phyloP scores from a whole-genome alignment of 2,888 invertebrate genomes.

The Didymodactylos carnosus region DNA sequence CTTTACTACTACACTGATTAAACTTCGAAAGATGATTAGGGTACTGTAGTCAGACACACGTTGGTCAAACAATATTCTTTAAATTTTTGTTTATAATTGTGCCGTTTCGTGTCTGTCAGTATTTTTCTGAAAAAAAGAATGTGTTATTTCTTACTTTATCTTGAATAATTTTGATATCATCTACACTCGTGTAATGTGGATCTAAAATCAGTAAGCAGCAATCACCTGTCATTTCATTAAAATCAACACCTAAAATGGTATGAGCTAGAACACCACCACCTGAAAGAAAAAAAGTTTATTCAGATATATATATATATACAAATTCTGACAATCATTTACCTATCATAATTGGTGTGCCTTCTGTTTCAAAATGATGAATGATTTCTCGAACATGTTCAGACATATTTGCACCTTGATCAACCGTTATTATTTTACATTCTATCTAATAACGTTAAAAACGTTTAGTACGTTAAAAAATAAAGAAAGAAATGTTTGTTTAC shows the following conservation, averaged over 20 bases:
- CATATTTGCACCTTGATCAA: constrained; percentile 65
- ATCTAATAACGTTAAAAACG: constrained; percentile 21
- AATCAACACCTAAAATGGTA: constrained; percentile 83
- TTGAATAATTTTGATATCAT: constrained; percentile 44
- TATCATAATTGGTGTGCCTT: constrained; percentile 94
- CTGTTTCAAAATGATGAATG: constrained; percentile 65
- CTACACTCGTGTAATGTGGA: constrained; percentile 82
- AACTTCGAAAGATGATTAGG: too few relatives aligned
- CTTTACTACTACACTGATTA: too few relatives aligned
- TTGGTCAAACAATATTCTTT: too few relatives aligned
- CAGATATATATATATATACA: constrained; percentile 14
- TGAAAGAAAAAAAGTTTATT: too few relatives aligned
- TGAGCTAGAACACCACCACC: constrained; percentile 91
- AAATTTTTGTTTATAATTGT: too few relatives aligned
- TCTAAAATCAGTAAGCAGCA: constrained; percentile 82
- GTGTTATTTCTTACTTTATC: constrained; percentile 30
- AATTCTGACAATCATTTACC: too few relatives aligned
- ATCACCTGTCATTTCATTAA: constrained; percentile 55
- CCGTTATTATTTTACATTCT: constrained; percentile 55
- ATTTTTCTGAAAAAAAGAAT: too few relatives aligned
- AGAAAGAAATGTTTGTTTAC: too few relatives aligned
- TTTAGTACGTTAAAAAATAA: too few relatives aligned
- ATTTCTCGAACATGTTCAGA: constrained; percentile 57
- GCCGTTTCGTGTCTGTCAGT: too few relatives aligned
- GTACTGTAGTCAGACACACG: too few relatives aligned